Base-by-base conservation (phyloP, 2,113 vertebrate genomes). In the Hypomesus transpacificus region DNA sequence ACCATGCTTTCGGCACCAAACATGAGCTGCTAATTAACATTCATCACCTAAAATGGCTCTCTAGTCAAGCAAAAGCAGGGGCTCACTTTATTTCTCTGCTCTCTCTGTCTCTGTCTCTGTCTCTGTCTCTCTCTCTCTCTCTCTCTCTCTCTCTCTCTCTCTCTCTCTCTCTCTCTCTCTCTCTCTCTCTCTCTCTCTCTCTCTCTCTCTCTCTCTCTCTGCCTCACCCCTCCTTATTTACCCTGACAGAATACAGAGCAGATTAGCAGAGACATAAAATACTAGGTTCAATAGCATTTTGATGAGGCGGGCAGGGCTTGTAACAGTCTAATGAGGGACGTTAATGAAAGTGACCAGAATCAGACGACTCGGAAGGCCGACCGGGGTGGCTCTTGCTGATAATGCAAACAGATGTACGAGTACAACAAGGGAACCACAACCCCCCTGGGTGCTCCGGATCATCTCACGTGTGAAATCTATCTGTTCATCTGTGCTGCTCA, bases 1-100 rank as follows among this genome's bases (percentile, higher is more conserved):
- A 80, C 75, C 71, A 75, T 60, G 73, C 75, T 75, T 75, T 78
- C 68, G 54, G 78, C 78, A 65, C 62, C 66, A 68, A 80, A 75
- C 72, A 73, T 64, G 3, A 75, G 64, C 62, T 67, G 60, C 75
- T 78, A 75, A 80, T 83, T 80, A 83, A 51, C 68, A 83, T 77
- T 73, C 56, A 69, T 74, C 73, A 68, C 70, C 28, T 52, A 58
- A 77, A 73, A 73, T 57, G 63, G 69, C 61, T 59, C 73, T 75
- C 78, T n/a, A 68, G 65, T 46, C 39, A 46, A 13, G 39, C 39
- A 46, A 46, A 68, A 26, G 5, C 39, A 11, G 39, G 39, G 62
- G 21, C 39, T 66, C 26, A 22, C 69, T 63, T 8, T 1, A 39
- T 53, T 58, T 28, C 69, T 20, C 69, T 57, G 20, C 16, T 18